phyloP scores from a whole-genome alignment of 2,888 invertebrate species.

The Ctena decussata region DNA sequence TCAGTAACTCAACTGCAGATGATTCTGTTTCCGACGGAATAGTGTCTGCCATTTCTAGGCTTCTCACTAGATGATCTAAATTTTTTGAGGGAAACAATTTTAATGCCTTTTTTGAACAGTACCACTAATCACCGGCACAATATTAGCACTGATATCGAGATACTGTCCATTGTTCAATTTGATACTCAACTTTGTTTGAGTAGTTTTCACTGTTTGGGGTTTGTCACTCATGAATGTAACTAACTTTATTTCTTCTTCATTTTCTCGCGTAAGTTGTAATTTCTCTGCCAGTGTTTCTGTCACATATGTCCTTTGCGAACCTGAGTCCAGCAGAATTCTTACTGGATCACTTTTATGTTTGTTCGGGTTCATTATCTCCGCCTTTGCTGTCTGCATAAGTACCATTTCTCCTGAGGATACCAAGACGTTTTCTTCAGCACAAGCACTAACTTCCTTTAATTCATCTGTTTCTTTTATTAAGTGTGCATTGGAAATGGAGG shows the following conservation, averaged over 20 bases:
- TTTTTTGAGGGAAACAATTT: background rate
- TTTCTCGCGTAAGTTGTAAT: background rate
- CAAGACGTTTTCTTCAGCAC: slow-evolving; percentile 1
- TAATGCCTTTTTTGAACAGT: slow-evolving; percentile 15
- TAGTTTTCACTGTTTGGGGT: slow-evolving; percentile 14
- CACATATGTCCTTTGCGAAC: slow-evolving; percentile 29
- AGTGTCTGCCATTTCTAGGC: background rate
- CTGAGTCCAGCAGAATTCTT: slow-evolving; percentile 28
- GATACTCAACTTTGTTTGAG: slow-evolving; percentile 13
- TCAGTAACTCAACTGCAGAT: background rate
- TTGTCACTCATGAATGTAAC: slow-evolving; percentile 24
- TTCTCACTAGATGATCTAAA: background rate
- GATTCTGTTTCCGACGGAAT: background rate
- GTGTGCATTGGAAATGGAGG: background rate
- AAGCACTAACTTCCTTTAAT: too few relatives aligned
- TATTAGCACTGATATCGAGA: slow-evolving; percentile 16
- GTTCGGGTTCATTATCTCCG: background rate
- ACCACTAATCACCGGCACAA: slow-evolving; percentile 32
- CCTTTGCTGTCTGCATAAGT: slow-evolving; percentile 15
- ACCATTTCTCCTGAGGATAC: slow-evolving; percentile 27
- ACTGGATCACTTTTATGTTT: background rate
- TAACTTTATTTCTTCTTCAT: slow-evolving; percentile 20
- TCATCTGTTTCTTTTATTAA: background rate
- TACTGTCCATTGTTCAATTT: slow-evolving; percentile 9
- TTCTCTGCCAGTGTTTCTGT: slow-evolving; percentile 2